Conservation (phyloP, 2,888 invertebrate genomes). For the Magallana nippona region DNA sequence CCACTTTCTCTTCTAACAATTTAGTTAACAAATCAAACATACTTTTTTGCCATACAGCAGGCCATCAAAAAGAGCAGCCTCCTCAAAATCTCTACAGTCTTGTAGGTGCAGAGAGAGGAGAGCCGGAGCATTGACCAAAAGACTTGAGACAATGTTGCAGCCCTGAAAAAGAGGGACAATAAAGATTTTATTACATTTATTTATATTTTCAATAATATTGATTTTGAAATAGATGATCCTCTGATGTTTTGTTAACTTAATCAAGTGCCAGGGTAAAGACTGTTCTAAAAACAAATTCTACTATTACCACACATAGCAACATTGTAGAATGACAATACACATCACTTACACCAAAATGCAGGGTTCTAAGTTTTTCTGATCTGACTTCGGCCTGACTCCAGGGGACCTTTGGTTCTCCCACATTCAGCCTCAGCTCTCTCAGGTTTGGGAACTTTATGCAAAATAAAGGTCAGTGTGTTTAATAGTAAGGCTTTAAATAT, state of each 20-base stretch:
- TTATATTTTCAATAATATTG: background rate
- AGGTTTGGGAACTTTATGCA: background rate
- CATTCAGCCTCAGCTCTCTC: background rate
- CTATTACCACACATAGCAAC: too few species aligned
- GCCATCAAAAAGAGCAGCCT: conserved; percentile 57
- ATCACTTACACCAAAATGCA: conserved; percentile 10
- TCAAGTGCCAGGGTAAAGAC: too few species aligned
- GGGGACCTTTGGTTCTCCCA: background rate
- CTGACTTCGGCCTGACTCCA: conserved; percentile 19
- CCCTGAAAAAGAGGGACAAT: conserved; percentile 43
- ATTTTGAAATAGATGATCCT: too few species aligned
- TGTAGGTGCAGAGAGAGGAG: conserved; percentile 47
- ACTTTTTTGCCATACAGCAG: conserved; percentile 60
- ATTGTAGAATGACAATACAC: background rate
- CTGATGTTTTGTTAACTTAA: too few species aligned
- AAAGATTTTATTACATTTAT: too few species aligned
- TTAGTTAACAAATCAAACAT: conserved; percentile 43
- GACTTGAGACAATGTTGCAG: conserved; percentile 51
- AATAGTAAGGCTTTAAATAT: too few species aligned
- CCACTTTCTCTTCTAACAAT: too few species aligned
- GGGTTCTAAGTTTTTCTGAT: conserved; percentile 20
- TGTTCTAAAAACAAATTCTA: too few species aligned
- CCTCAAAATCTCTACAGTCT: conserved; percentile 55
- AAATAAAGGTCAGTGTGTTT: background rate
- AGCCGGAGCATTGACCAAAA: conserved; percentile 53